Base-by-base conservation (phyloP, 2,888 invertebrate genomes). In the Gastrophysa polygoni region DNA sequence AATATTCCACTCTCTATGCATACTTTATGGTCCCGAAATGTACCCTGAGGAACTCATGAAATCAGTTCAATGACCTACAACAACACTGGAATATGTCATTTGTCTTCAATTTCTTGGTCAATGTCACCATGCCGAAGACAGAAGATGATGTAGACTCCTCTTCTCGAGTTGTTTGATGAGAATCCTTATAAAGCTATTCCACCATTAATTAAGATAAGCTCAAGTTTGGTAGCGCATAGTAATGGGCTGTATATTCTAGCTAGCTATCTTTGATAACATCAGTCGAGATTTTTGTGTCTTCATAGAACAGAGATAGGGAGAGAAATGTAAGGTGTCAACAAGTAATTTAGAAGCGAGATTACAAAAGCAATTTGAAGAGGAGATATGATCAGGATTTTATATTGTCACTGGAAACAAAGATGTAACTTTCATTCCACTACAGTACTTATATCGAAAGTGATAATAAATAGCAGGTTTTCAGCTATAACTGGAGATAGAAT, bases 161-260 rank as follows among this genome's bases (percentile, higher is more conserved):
- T 59, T 59, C 56, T 52, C 63, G 43, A 57, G 57, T 34, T 51
- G 57, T 63, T 57, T 57, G 63, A 63, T 59, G 56, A 63, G 38
- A 43, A 50, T 51, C 63, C 59, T 28, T 63, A 59, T 63, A 59
- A 20, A 59, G 63, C 56, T 57, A 59, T 63, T 56, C 57, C 28
- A 59, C 59, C 49, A 63, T 63, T 63, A 63, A 63, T 63, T 63
- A 63, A 63, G 63, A 63, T 63, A 59, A 63, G 21, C 16, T 28
- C 16, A 54, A 43, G 51, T 59, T 55, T 59, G 59, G 59, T 59
- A 59, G 59, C 59, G 20, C 28, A n/a, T n/a, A 38, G 38, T 63
- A 63, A 57, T 57, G 57, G 56, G 46, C 18, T 47, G 38, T 59
- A 63, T 63, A 63, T 47, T 52, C 55, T 52, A n/a, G n/a, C 28